phyloP scores from a whole-genome alignment of 1,140 invertebrate species.

The Drosophila kepulauana region DNA sequence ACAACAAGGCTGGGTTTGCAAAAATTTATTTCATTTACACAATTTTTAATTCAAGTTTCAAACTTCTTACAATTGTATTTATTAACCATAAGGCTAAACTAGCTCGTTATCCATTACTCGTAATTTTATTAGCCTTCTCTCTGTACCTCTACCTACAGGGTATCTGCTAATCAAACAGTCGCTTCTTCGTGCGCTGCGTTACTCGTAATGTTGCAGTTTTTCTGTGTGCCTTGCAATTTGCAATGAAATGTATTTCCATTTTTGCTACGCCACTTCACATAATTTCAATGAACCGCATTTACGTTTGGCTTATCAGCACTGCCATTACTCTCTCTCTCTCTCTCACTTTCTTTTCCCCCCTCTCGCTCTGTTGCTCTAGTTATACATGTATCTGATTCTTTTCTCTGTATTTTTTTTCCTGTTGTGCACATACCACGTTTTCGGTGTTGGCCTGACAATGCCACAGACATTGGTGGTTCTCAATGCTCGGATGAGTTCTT shows the following conservation, averaged over 20 bases:
- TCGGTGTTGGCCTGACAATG: conserved; percentile 62
- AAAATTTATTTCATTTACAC: no score
- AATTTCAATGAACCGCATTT: conserved; percentile 80
- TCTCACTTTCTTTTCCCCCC: conserved; percentile 7
- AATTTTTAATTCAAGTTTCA: no score
- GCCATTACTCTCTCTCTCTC: not conserved
- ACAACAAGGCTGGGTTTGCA: no score
- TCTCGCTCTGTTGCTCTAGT: not conserved
- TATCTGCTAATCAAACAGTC: not conserved
- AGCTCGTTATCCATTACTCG: no score
- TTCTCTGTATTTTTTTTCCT: not conserved
- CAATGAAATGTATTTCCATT: conserved; percentile 42
- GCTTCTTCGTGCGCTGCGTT: not conserved
- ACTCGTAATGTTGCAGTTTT: conserved; percentile 28
- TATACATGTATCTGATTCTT: conserved; percentile 17
- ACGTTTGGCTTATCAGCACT: conserved; percentile 55
- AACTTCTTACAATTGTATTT: no score
- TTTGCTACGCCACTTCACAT: conserved; percentile 59
- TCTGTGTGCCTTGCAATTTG: conserved; percentile 44
- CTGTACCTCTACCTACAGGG: not conserved
- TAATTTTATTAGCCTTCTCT: no score
- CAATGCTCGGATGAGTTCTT: conserved; percentile 32
- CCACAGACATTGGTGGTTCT: conserved; percentile 28
- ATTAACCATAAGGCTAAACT: no score
- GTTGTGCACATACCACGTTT: conserved; percentile 35